Evolutionary conservation across 2,888 invertebrate genomes (phyloP), one percentile per base, ranked within the genome.

Genomic region (Thecophora atra): DNA sequence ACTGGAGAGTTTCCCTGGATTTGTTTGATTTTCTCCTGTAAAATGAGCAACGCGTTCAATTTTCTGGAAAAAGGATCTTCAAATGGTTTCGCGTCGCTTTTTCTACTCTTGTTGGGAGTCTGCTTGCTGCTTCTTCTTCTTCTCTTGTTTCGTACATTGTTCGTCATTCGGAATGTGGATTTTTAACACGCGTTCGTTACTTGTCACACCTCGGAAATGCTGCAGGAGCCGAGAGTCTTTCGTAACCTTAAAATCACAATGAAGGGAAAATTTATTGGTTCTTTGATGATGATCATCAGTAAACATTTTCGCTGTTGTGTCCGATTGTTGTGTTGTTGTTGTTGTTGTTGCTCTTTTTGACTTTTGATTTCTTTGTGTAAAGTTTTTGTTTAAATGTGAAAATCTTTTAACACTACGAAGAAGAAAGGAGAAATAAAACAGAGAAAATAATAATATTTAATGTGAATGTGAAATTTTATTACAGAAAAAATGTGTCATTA

Each of bases 21-120:
- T 79, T 77, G 75, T 81, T 81, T 82, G 81, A 78, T 80, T 79
- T 83, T 83, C 83, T 79, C 81, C 80, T 80, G 78, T 73, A 75
- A 76, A 75, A 74, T 72, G 73, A 66, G 66, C 66, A 65, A 51
- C 26, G 51, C 28, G 47, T 63, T 63, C 13, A 42, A 63, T 63
- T 42, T 63, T 42, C 42, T 63, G 63, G 42, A 73, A 76, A 76
- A 52, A 51, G 66, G 66, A 74, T 71, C 67, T 54, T 30, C 44
- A 67, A 19, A n/a, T 62, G 30, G 5, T 51, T 51, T 51, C 11
- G 51, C 19, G 51, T 17, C 54, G 21, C n/a, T 3, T 11, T 54
- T 21, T 17, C 19, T 17, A 51, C 54, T 54, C 8, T 21, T n/a
- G 37, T 8, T 37, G 7, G 37, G 11, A 8, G 6, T 30, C 11